A percentile compares a stretch with the other conserved stretches of the same genome.
Conservation (phyloP, 2,797 vertebrate species). For the Tarsius wallacei region DNA sequence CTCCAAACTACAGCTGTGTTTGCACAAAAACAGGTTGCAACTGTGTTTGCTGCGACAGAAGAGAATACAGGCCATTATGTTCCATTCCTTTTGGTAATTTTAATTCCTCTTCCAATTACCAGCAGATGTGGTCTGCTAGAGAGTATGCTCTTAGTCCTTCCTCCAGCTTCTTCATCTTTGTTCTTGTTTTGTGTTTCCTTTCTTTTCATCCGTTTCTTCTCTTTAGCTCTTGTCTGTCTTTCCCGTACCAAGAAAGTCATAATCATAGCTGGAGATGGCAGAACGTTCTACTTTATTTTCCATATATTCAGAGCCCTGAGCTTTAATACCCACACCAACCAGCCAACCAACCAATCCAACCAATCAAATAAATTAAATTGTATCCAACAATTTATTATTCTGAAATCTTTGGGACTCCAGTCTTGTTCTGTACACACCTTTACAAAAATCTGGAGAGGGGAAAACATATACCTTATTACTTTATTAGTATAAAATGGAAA, state of each 20-base stretch:
- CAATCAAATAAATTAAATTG: not conserved
- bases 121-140: not conserved
- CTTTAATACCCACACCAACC: slow-evolving; percentile 14
- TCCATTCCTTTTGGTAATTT: not conserved
- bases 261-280: not conserved
- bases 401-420: not conserved
- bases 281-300: not conserved
- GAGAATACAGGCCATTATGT: not conserved
- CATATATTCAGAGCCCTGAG: not conserved
- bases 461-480: not conserved
- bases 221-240: not conserved
- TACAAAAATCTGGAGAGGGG: not conserved
- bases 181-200: not conserved
- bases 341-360: not conserved
- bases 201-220: not conserved
- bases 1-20: slow-evolving; percentile 60
- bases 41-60: not conserved
- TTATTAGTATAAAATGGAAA: not conserved
- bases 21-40: slow-evolving; percentile 19
- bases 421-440: not conserved
- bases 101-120: not conserved
- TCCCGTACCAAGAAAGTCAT: not conserved
- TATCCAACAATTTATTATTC: not conserved
- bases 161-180: not conserved
- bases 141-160: not conserved